Evolutionary conservation across 2,797 vertebrate genomes (phyloP), one percentile per base, ranked within the genome.

Genomic region (Channa striata): DNA sequence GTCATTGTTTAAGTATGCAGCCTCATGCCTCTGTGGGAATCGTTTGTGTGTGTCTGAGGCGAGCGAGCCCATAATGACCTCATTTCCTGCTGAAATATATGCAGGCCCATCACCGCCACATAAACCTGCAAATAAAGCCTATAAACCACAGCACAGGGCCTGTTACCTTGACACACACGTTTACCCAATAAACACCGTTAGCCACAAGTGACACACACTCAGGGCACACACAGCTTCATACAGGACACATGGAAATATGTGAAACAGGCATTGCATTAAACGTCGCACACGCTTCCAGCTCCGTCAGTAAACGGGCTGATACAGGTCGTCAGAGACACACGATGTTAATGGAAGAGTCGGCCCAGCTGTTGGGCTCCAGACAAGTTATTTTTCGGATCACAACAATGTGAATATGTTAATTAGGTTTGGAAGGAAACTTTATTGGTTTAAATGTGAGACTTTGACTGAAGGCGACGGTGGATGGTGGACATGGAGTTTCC

Each of bases 71-170:
- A 36, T 87, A 85, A 89, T 80, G 82, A 86, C 85, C 88, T 82
- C 30, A 83, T 82, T 85, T 87, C 83, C 87, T 74, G 71, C 78
- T 86, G 82, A 85, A 78, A 76, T 80, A 72, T 83, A 86, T 89
- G 78, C 80, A 77, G 76, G 51, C 65, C 34, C 69, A 65, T 59
- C 21, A 23, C 69, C 72, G 59, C 73, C 82, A 83, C 82, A 89
- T 86, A 87, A 89, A 84, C 68, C 77, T 79, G 47, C 60, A 77
- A 82, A 85, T 78, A 85, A 85, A 82, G 53, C 77, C 78, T 59
- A 65, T 80, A 84, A 85, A 87, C 5, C 19, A 61, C 36, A 6
- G 17, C 77, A 70, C 37, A 65, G 49, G 50, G 62, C 73, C 68
- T n/a, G 77, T 67, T 72, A 80, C 78, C 72, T 61, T 72, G 61